phyloP scores from a whole-genome alignment of 2,113 vertebrate genomes.

The Morone saxatilis region DNA sequence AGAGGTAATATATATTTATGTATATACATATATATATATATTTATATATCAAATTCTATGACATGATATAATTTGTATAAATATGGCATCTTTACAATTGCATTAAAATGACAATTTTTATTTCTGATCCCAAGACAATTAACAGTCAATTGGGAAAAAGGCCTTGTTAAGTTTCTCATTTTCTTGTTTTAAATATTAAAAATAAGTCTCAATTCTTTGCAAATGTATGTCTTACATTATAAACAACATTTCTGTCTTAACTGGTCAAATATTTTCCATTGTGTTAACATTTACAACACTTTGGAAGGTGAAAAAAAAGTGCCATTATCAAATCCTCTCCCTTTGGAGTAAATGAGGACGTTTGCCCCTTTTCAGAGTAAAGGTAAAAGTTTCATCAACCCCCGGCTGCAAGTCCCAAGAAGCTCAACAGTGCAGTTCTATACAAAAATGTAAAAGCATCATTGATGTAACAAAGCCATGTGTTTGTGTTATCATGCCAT shows the following conservation, averaged over 20 bases:
- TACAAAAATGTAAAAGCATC: conserved; percentile 74
- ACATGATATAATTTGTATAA: conserved; percentile 88
- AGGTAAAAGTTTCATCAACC: conserved; percentile 51
- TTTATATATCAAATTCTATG: conserved; percentile 80
- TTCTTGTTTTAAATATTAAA: conserved; percentile 96
- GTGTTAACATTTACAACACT: conserved; percentile 87
- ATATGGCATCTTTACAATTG: conserved; percentile 90
- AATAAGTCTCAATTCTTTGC: conserved; percentile 96
- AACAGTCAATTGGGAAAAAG: conserved; percentile 87
- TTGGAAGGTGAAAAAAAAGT: conserved; percentile 83
- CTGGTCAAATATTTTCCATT: conserved; percentile 81
- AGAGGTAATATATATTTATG: conserved; percentile 89
- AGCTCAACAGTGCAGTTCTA: conserved; percentile 60
- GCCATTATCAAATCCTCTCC: conserved; percentile 76
- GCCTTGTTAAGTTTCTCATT: conserved; percentile 83
- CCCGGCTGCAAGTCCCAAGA: conserved; percentile 47
- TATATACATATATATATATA: conserved; percentile 71
- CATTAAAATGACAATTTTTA: conserved; percentile 78
- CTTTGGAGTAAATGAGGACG: conserved; percentile 48
- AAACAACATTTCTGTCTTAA: conserved; percentile 87
- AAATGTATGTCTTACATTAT: conserved; percentile 95
- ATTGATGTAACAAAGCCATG: conserved; percentile 59
- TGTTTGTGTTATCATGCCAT: conserved; percentile 58
- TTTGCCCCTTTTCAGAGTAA: conserved; percentile 63
- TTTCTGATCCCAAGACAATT: conserved; percentile 78